Conservation (phyloP, 2,113 vertebrate species). For the Uropsilus gracilis region DNA sequence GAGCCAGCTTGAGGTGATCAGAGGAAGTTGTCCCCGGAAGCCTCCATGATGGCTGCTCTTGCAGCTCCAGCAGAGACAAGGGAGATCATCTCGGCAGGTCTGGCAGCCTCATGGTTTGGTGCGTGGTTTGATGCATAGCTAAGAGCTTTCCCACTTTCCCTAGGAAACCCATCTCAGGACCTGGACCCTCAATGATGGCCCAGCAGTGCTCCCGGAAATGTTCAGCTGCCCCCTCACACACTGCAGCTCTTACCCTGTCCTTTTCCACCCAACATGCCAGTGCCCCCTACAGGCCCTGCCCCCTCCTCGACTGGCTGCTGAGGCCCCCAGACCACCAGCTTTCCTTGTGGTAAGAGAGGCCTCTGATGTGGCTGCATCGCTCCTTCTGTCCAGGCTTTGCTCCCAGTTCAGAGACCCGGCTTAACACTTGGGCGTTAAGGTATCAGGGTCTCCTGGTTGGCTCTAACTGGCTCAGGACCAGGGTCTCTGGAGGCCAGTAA, state of each 20-base stretch:
- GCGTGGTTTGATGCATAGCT: neutral
- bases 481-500: neutral
- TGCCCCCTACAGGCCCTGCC: neutral
- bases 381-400: neutral
- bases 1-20: neutral
- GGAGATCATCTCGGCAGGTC: neutral
- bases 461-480: neutral
- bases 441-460: neutral
- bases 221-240: neutral
- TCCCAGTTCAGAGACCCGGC: neutral
- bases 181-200: neutral
- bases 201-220: neutral
- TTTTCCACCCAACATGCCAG: conserved; percentile 8
- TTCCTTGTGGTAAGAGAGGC: conserved; percentile 32
- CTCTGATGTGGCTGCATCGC: neutral
- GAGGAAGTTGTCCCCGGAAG: neutral
- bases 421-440: neutral
- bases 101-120: neutral
- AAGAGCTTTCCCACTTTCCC: neutral
- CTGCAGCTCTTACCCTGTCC: neutral
- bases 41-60: neutral
- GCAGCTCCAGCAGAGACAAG: neutral
- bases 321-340: neutral
- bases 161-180: neutral
- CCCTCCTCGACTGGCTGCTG: neutral